These are phyloP conservation scores for Pygocentrus nattereri DNA, from an alignment of 2,797 vertebrate genomes.

Conservation along the genomic window DNA sequence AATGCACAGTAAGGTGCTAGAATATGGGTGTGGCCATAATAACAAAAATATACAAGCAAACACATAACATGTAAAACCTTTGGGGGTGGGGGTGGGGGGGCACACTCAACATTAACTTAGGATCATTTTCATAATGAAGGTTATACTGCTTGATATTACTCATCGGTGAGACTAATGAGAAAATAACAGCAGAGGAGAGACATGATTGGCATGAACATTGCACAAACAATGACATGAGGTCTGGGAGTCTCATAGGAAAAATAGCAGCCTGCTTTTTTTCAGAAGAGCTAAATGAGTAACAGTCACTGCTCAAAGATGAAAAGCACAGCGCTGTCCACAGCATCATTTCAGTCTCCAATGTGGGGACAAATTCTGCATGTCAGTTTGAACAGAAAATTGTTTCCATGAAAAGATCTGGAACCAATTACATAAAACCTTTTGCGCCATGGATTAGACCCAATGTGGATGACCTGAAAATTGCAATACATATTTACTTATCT, in stretches of 20 bases:
- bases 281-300: constrained; percentile 30
- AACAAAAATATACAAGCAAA: too few relatives aligned
- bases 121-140: background rate
- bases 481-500: constrained; percentile 41
- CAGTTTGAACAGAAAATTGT: constrained; percentile 34
- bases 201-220: background rate
- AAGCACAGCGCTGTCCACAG: constrained; percentile 31
- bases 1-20: too few relatives aligned
- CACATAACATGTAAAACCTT: too few relatives aligned
- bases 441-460: constrained; percentile 32
- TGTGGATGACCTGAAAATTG: constrained; percentile 36
- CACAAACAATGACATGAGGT: background rate
- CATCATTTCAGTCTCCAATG: constrained; percentile 30
- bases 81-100: too few relatives aligned
- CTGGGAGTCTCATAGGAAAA: background rate
- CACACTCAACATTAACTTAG: background rate
- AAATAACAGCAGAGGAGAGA: constrained; percentile 12
- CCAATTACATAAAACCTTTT: constrained; percentile 25
- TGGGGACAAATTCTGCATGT: constrained; percentile 9
- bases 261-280: constrained; percentile 16
- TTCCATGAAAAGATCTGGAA: constrained; percentile 52
- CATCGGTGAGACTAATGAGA: background rate
- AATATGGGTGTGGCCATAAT: too few relatives aligned
- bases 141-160: background rate
- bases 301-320: constrained; percentile 36